Evolutionary conservation across 2,113 vertebrate genomes (phyloP), one percentile per base, ranked within the genome.

Genomic region (Kryptolebias marmoratus): DNA sequence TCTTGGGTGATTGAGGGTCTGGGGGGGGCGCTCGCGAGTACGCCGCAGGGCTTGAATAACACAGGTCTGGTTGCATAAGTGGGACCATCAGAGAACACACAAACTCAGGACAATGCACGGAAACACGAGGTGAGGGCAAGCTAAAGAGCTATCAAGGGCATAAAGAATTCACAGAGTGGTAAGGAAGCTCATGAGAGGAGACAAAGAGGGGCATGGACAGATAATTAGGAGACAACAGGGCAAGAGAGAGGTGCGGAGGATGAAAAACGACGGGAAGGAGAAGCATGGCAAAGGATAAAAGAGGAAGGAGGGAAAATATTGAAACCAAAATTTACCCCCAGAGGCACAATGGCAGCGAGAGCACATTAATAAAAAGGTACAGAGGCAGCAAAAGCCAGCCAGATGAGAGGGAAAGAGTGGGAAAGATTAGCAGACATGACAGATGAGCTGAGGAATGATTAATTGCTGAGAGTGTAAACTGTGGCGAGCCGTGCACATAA

Each of bases 21-120:
- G 16, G 66, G 56, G 62, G 27, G 61, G 64, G 57, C 63, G 68
- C 48, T 69, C 72, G 48, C 52, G 71, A 63, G 63, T 18, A 0
- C 1, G 64, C 80, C 22, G 53, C 68, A 65, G 83, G 85, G 68
- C 83, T 75, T 69, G 75, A 75, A 87, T 79, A 88, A 71, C 84
- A 83, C 81, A 58, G 77, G 77, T 85, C 78, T 64, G 4, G 77
- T 75, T 80, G 70, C 70, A 54, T 81, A 75, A 81, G 76, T 13
- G 65, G 49, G 2, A 54, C 73, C 59, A 58, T 59, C 57, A 56
- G 50, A 79, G 49, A 80, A 60, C 54, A 76, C 69, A 81, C 64
- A 79, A 62, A 81, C 79, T 74, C 52, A 48, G 69, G 67, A 73
- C 55, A 45, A 36, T 11, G 63, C 67, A 79, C 58, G 53, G 22